These are phyloP conservation scores for Plectus sambesii DNA, from an alignment of 1,140 invertebrate genomes.

Conservation along the genomic window DNA sequence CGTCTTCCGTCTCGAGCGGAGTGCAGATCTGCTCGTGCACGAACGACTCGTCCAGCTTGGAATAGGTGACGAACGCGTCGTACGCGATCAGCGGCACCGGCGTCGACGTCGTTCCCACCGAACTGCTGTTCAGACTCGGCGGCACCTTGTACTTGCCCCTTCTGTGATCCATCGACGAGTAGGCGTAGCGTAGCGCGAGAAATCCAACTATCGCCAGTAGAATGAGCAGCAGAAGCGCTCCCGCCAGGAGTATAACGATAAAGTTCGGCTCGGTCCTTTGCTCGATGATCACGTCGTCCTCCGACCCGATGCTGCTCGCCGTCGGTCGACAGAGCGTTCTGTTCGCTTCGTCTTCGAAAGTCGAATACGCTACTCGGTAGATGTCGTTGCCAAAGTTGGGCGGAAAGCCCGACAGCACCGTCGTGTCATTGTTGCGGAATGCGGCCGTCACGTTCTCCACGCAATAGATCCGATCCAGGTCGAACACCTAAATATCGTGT, in stretches of 20 bases:
- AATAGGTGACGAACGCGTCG: constrained; percentile 37
- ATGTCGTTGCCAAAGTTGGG: constrained; percentile 36
- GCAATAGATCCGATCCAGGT: constrained; percentile 26
- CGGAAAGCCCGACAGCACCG: constrained; percentile 24
- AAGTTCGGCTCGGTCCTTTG: too few relatives aligned
- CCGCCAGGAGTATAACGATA: too few relatives aligned
- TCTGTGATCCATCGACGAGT: too few relatives aligned
- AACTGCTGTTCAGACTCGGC: too few relatives aligned
- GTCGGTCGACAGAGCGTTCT: constrained; percentile 19
- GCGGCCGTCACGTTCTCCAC: constrained; percentile 41
- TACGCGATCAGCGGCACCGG: constrained; percentile 26
- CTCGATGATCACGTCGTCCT: too few relatives aligned
- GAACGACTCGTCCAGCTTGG: constrained; percentile 31
- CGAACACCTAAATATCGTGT: too few relatives aligned
- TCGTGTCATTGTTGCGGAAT: constrained; percentile 34
- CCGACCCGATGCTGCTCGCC: constrained; percentile 18
- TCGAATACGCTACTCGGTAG: too few relatives aligned
- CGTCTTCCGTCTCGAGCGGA: constrained; percentile 27
- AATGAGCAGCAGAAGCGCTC: too few relatives aligned
- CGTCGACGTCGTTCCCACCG: too few relatives aligned
- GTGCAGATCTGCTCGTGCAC: constrained; percentile 28
- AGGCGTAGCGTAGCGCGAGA: too few relatives aligned
- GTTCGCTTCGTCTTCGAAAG: constrained; percentile 16
- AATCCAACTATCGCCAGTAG: too few relatives aligned
- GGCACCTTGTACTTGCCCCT: too few relatives aligned